Evolutionary conservation across 92 coral and sea anemone species (phyloP).

Genomic region (Umimayanthus chanpuru): DNA sequence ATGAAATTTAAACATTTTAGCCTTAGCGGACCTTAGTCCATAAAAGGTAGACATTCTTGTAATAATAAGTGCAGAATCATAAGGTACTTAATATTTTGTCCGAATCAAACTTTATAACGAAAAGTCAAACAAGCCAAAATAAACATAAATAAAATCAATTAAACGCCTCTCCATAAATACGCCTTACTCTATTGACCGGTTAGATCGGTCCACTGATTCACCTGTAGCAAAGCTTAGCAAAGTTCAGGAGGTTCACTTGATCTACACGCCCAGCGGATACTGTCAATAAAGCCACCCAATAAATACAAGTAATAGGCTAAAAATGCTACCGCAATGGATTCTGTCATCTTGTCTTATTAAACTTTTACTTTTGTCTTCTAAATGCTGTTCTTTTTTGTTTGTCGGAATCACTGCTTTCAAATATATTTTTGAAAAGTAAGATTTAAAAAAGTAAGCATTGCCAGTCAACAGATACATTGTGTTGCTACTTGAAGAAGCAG

Average conservation of each 20-base stretch:
- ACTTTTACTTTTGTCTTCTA: constrained; percentile 15
- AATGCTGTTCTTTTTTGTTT: background rate
- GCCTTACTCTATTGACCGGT: background rate
- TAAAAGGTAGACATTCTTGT: no score
- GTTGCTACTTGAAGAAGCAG: background rate
- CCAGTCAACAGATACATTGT: background rate
- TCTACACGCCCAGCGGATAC: constrained; percentile 16
- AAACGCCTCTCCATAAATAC: no score
- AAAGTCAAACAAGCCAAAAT: background rate
- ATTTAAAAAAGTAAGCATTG: background rate
- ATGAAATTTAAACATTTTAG: no score
- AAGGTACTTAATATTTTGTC: no score
- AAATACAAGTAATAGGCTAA: constrained; percentile 13
- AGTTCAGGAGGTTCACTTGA: constrained; percentile 14
- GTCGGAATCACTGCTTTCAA: background rate
- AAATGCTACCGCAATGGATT: constrained; percentile 1
- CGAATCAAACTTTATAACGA: background rate
- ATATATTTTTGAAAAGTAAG: background rate
- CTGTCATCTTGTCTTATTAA: constrained; percentile 36
- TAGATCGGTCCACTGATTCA: background rate
- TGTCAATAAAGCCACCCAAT: constrained; percentile 43
- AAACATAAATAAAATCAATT: no score
- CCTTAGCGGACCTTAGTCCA: no score
- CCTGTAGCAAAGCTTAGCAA: constrained; percentile 13
- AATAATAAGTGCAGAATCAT: no score